phyloP scores from a whole-genome alignment of 2,888 invertebrate species.

The Synanthedon formicaeformis region DNA sequence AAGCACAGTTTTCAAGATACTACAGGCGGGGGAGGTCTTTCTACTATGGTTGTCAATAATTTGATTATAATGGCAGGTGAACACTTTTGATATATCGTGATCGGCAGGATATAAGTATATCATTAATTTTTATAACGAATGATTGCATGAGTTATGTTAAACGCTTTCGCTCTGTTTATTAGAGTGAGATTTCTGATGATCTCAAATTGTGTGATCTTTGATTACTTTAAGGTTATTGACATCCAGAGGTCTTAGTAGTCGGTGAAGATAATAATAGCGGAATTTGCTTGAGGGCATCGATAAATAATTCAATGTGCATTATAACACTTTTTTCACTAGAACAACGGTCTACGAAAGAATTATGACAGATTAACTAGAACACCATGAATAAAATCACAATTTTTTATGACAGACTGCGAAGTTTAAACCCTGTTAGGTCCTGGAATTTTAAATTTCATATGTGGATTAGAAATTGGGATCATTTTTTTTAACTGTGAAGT shows the following conservation, averaged over 20 bases:
- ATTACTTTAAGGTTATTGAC: neutral
- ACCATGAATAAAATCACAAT: no score
- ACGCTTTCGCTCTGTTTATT: slow-evolving; percentile 25
- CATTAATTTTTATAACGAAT: slow-evolving; percentile 48
- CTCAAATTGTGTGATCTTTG: neutral
- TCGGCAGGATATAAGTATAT: slow-evolving; percentile 30
- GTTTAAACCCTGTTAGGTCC: no score
- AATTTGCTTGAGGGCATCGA: no score
- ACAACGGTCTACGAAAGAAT: no score
- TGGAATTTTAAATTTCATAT: no score
- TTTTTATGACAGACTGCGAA: no score
- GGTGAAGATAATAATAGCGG: no score
- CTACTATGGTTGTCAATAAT: slow-evolving; percentile 31
- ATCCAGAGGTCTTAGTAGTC: neutral
- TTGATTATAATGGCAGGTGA: slow-evolving; percentile 55
- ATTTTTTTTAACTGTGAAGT: no score
- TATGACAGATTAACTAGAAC: no score
- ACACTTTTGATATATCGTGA: slow-evolving; percentile 34
- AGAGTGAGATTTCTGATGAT: neutral
- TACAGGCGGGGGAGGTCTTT: slow-evolving; percentile 12
- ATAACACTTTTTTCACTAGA: no score
- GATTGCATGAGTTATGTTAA: slow-evolving; percentile 44
- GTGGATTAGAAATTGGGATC: no score
- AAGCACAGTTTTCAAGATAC: neutral
- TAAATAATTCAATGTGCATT: no score